A percentile compares a stretch with the other conserved stretches of the same genome.
Evolutionary conservation across 2,888 invertebrate genomes (phyloP).

Genomic region (Strigamia maritima): DNA sequence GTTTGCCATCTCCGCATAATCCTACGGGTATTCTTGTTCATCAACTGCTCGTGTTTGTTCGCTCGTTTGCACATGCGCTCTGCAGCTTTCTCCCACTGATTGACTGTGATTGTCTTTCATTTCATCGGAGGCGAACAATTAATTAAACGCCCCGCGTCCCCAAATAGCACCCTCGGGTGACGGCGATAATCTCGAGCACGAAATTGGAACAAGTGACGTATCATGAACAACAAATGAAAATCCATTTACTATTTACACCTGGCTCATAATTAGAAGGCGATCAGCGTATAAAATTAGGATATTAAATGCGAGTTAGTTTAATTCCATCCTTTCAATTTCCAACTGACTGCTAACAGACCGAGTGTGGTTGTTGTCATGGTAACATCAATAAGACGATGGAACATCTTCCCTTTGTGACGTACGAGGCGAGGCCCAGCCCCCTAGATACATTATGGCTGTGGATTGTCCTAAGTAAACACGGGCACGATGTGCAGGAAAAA

Average conservation of each 20-base stretch:
- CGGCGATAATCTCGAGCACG: conserved; percentile 11
- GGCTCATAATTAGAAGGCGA: conserved; percentile 19
- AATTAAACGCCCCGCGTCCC: conserved; percentile 19
- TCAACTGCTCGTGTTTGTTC: conserved; percentile 11
- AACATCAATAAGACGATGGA: conserved; percentile 2
- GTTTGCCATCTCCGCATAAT: not conserved
- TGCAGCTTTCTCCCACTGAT: conserved; percentile 16
- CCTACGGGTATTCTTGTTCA: not conserved
- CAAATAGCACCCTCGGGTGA: conserved; percentile 23
- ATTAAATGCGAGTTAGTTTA: conserved; percentile 1
- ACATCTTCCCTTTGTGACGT: not conserved
- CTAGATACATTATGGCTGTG: not conserved
- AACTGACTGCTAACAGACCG: not conserved
- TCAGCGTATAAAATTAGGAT: conserved; percentile 20
- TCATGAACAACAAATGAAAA: not conserved
- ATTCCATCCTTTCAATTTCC: not conserved
- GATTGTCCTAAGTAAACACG: not conserved
- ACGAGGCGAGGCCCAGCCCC: not conserved
- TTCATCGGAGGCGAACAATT: conserved; percentile 11
- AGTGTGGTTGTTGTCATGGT: not conserved
- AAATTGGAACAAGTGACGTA: conserved; percentile 1
- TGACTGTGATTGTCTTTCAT: conserved; percentile 23
- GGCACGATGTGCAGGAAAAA: not conserved
- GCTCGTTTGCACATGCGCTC: conserved; percentile 16
- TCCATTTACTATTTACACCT: conserved; percentile 20